Base-by-base conservation (phyloP, 2,797 vertebrate genomes). In the Silurus lanzhouensis region DNA sequence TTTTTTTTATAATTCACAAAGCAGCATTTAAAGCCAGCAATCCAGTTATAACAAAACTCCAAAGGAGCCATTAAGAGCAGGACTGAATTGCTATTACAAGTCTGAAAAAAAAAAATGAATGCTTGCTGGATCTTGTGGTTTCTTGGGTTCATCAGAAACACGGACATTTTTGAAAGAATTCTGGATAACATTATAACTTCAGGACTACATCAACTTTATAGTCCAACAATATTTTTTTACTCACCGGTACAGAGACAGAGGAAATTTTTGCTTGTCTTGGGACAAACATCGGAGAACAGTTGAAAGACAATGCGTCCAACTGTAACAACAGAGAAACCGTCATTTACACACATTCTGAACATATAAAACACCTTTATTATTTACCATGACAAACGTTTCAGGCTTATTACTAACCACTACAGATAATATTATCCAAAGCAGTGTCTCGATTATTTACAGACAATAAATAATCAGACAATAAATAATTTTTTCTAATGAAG, bases 241-340 rank as follows among this genome's bases (percentile, higher is more conserved):
- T 93, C 86, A 99, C 98, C 98, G 57, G 98, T 99, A 93, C 98
- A 99, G 88, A 99, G 93, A 93, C 95, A 97, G 89, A 99, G 97
- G 91, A 99, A 99, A 93, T 99, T 99, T 95, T 97, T 98, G 93
- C 98, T 98, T 52, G 98, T 99, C 96, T 97, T 99, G 89, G 98
- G 98, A 96, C 98, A 99, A 90, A 98, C 92, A 90, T 99, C 98
- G 38, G 94, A 99, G 94, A 98, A 99, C 86, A 99, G 98, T 87
- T 99, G 98, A 95, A 99, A 99, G 92, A 99, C 97, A 91, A 99
- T 99, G 80, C 97, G 97, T 90, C 98, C 98, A 95, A 99, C 98
- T 99, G 85, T 4, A 72, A 83, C 64, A 46, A 57, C 83, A 81
- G 48, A 15, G 4, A 79, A 27, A 12, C 0, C n/a, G 14, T 17